Base-by-base conservation (phyloP, 92 coral and sea anemone species). In the Diadumene lineata region DNA sequence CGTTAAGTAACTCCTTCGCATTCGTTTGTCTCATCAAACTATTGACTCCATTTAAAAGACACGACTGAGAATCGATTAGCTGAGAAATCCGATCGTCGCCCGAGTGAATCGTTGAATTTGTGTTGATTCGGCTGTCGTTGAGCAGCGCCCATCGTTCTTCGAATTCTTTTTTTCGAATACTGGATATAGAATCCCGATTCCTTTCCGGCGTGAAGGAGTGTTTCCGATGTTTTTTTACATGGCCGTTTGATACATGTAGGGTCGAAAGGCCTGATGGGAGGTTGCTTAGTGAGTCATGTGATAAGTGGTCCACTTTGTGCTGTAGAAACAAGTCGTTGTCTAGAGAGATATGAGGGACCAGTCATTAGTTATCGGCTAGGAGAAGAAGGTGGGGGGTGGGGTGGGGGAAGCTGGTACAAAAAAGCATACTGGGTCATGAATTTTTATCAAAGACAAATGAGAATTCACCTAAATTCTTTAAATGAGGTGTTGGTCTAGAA, bases 111-210 rank as follows among this genome's bases (percentile, higher is more conserved):
- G 22, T 38, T n/a, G 58, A 55, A 26, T 48, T 31, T 23, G 66
- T 25, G 31, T 66, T 56, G 57, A 75, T 67, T 26, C 64, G 70
- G 33, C 34, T 64, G 7, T 65, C 81, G 66, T 76, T 63, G 13
- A 55, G 0, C 4, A 33, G 27, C 22, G 34, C 0, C 56, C 44
- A 55, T 22, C 72, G 64, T 11, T 73, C 74, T 28, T 79, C 71
- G 23, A 70, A 25, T 15, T 84, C 84, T n/a, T 72, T 77, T 29
- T 77, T 78, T 28, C 68, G 44, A 66, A 72, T 34, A 43, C 68
- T 84, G 46, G 64, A 53, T n/a, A 57, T 18, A n/a, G 77, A 72
- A 0, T 72, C 77, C 22, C 21, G 66, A 33, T 34, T 9, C 28
- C 31, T 70, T 0, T 70, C 75, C 16, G 75, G 64, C 8, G 13